phyloP scores from a whole-genome alignment of 2,888 invertebrate genomes.

The Cynaeus angustus region DNA sequence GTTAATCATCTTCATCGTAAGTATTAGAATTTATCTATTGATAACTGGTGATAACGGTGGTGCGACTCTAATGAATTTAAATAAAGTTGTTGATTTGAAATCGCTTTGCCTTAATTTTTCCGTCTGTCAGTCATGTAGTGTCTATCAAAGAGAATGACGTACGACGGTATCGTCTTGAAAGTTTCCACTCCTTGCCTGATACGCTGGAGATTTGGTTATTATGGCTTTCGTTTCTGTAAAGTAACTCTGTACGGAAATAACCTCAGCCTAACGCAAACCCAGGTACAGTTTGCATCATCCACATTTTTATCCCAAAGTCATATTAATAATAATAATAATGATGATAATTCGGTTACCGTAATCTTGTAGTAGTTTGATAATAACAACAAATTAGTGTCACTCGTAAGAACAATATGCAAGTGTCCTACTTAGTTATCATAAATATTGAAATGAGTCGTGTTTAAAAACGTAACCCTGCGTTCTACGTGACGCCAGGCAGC shows the following conservation, averaged over 20 bases:
- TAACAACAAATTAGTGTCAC: conserved; percentile 1
- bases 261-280: conserved; percentile 39
- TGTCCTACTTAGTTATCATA: conserved; percentile 20
- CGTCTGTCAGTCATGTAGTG: conserved; percentile 33
- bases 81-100: neutral
- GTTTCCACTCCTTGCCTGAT: conserved; percentile 5
- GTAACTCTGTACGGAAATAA: conserved; percentile 16
- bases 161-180: conserved; percentile 24
- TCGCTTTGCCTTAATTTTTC: conserved; percentile 3
- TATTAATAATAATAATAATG: conserved; percentile 31
- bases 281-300: conserved; percentile 48
- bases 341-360: conserved; percentile 30
- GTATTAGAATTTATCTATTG: too few relatives aligned
- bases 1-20: conserved; percentile 5
- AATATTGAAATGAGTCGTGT: conserved; percentile 17
- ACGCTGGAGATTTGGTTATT: conserved; percentile 17
- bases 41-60: too few relatives aligned
- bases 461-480: conserved; percentile 26
- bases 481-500: conserved; percentile 34
- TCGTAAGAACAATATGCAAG: conserved; percentile 14
- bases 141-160: conserved; percentile 34
- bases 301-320: conserved; percentile 22
- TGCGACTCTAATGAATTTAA: too few relatives aligned
- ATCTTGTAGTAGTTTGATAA: conserved; percentile 14
- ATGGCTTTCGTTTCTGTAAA: conserved; percentile 21